A percentile compares a stretch with the other conserved stretches of the same genome.
phyloP scores from a whole-genome alignment of 2,113 vertebrate genomes.

The Ageneiosus marmoratus region DNA sequence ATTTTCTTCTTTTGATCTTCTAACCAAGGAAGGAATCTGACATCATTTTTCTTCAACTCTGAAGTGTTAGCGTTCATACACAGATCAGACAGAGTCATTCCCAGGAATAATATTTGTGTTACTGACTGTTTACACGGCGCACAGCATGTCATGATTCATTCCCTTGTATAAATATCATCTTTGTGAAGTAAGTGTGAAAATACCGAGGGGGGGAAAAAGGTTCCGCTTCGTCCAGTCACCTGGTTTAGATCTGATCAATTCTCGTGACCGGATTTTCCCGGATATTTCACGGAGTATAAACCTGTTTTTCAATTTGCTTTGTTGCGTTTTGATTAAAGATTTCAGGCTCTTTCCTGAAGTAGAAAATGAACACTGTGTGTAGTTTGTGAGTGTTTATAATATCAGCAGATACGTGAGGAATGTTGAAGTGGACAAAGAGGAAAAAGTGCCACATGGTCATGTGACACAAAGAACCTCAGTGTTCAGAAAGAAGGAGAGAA shows the following conservation, averaged over 20 bases:
- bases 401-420: slow-evolving; percentile 69
- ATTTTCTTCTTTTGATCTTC: too few species aligned
- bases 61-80: too few species aligned
- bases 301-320: not conserved
- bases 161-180: too few species aligned
- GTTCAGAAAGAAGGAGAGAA: slow-evolving; percentile 42
- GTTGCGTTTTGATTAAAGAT: not conserved
- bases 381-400: slow-evolving; percentile 32
- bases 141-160: too few species aligned
- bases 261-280: too few species aligned
- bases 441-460: slow-evolving; percentile 56
- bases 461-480: slow-evolving; percentile 66
- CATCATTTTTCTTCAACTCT: too few species aligned
- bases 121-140: too few species aligned
- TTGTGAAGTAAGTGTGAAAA: too few species aligned
- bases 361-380: not conserved
- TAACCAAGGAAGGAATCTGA: too few species aligned
- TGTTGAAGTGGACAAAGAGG: slow-evolving; percentile 67
- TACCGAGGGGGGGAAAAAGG: not conserved
- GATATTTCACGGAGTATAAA: not conserved
- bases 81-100: too few species aligned
- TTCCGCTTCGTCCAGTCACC: too few species aligned
- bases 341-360: not conserved
- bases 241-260: not conserved
- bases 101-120: too few species aligned